Evolutionary conservation across 1,140 invertebrate species (phyloP).

Genomic region (Parapsyche elsis): DNA sequence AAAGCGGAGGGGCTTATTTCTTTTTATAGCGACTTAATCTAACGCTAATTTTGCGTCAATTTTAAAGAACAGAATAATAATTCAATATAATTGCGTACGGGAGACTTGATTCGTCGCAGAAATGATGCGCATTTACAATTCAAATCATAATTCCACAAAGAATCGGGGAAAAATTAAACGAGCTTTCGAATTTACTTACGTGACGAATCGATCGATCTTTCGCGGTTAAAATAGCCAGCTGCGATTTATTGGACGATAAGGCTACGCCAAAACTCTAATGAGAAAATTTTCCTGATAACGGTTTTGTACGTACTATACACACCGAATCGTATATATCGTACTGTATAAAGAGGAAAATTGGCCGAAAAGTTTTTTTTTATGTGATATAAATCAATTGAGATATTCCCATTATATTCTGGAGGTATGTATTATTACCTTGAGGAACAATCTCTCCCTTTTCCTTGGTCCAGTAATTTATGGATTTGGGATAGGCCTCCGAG

Average conservation of each 20-base stretch:
- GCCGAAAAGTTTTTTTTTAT: background rate
- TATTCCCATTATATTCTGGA: constrained; percentile 13
- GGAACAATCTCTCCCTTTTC: constrained; percentile 82
- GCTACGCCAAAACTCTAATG: background rate
- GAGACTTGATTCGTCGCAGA: background rate
- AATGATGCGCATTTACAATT: background rate
- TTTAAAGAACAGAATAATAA: background rate
- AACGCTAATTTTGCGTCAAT: background rate
- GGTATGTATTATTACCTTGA: constrained; percentile 69
- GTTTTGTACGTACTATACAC: too few species aligned
- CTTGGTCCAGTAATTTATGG: constrained; percentile 86
- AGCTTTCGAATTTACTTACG: background rate
- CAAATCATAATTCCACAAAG: background rate
- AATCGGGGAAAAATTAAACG: background rate
- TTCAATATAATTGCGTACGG: background rate
- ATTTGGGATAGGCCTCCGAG: constrained; percentile 88
- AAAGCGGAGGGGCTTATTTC: background rate
- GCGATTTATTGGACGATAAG: constrained; percentile 19
- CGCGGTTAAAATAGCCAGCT: constrained; percentile 15
- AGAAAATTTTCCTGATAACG: constrained; percentile 12
- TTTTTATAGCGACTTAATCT: constrained; percentile 24
- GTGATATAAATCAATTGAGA: constrained; percentile 20
- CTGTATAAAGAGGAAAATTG: too few species aligned
- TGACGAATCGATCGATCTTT: constrained; percentile 16
- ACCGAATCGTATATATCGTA: too few species aligned